Percentiles rank a stretch among this genome's conserved stretches.
Conservation (phyloP, 2,113 vertebrate species). For the Cepphus grylle region DNA sequence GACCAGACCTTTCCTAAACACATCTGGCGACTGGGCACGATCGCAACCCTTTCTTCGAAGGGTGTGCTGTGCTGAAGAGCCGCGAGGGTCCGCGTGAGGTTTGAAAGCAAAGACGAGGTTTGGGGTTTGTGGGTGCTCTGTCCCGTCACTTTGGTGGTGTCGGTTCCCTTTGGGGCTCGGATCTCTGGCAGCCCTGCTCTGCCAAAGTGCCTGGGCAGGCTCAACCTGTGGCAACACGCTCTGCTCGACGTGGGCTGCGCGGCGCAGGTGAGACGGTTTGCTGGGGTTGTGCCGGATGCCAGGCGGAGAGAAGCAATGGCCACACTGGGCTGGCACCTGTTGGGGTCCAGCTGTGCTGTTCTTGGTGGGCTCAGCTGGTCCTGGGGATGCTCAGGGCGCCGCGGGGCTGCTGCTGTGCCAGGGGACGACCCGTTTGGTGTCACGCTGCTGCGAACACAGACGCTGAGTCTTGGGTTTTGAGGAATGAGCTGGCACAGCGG, state of each 20-base stretch:
- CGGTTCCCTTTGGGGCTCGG: background rate
- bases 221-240: background rate
- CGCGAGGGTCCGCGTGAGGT: background rate
- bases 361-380: fast-evolving
- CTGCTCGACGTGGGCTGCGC: fast-evolving
- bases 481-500: background rate
- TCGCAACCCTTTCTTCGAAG: background rate
- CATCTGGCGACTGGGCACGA: background rate
- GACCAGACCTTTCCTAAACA: background rate
- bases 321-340: fast-evolving
- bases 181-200: background rate
- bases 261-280: fast-evolving
- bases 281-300: background rate
- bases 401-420: fast-evolving
- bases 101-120: background rate
- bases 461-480: fast-evolving
- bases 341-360: background rate
- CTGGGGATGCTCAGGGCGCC: background rate
- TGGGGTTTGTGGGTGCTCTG: background rate
- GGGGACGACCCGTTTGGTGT: fast-evolving
- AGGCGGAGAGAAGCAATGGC: fast-evolving
- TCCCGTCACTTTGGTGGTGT: fast-evolving
- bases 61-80: background rate
- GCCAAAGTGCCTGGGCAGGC: background rate
- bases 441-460: fast-evolving